Base-by-base conservation (phyloP, 2,888 invertebrate species). In the Odontocolon sp. region DNA sequence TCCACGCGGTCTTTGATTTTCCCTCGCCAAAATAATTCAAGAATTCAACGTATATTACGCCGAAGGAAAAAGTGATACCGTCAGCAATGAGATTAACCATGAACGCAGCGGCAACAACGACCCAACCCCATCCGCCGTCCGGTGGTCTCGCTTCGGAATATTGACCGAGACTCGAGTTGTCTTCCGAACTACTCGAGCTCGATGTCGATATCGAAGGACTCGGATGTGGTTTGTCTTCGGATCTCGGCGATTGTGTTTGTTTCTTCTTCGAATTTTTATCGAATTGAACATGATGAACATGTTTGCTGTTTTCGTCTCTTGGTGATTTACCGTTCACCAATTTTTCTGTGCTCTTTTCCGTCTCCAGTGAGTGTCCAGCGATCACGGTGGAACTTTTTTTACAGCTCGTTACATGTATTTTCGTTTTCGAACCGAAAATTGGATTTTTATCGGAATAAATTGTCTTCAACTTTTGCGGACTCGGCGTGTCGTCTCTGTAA, bases 61-160 rank as follows among this genome's bases (percentile, higher is more conserved):
- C 98, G 90, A 98, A 98, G 80, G 96, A 96, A 91, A 97, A 97
- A 0, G 97, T 97, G 81, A 97, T 94, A 1, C 98, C 98, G 89
- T 98, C 98, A 40, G 97, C 97, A 84, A 98, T 96, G 78, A 97
- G 92, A 89, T 97, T 97, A 79, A 97, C 95, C 91, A 97, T 93
- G 89, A 98, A 98, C 0, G 97, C 95, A 21, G 96, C 96, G 76
- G 95, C 94, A 0, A 98, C 97, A 59, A 98, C 94, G 28, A 98
- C 95, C 98, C 98, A 98, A 3, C 97, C 97, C 95, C 96, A 97
- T 9, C 97, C 97, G 6, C 97, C 97, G 89, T 97, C 97, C 1
- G 96, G 97, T 0, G 95, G 94, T 16, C 94, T 91, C 0, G 94
- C 93, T 88, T 95, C 95, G 4, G 94, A 92, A 83, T 93, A 91